phyloP scores from a whole-genome alignment of 2,888 invertebrate genomes.

The Orgyia antiqua region DNA sequence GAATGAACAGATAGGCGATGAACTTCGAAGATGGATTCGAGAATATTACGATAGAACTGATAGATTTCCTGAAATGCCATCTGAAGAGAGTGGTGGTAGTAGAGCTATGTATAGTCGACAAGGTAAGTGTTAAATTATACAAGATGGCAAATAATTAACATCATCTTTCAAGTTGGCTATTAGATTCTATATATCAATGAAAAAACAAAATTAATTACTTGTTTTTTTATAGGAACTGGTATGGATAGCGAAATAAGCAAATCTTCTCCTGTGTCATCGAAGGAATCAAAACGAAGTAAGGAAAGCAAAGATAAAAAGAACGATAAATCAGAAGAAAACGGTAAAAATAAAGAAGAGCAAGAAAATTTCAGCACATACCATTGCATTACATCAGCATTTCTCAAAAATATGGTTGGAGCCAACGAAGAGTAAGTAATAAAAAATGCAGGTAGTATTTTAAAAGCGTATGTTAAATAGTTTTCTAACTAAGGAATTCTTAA shows the following conservation, averaged over 20 bases:
- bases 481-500: too few relatives aligned
- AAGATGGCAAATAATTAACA: too few relatives aligned
- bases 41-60: conserved; percentile 89
- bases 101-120: conserved; percentile 89
- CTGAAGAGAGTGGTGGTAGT: conserved; percentile 94
- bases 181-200: not conserved
- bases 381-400: conserved; percentile 83
- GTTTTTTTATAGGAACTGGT: conserved; percentile 55
- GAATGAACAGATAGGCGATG: conserved; percentile 91
- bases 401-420: conserved; percentile 83
- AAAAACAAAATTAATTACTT: not conserved
- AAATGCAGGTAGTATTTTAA: too few relatives aligned
- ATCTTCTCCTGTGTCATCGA: conserved; percentile 85
- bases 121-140: too few relatives aligned
- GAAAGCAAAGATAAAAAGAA: conserved; percentile 82
- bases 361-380: conserved; percentile 81
- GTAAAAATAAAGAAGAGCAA: conserved; percentile 79
- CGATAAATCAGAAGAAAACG: conserved; percentile 63
- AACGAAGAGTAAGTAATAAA: conserved; percentile 81
- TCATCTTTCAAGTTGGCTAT: not conserved
- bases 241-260: conserved; percentile 89
- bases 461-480: too few relatives aligned
- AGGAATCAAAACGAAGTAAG: conserved; percentile 88
- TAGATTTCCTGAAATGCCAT: conserved; percentile 94
- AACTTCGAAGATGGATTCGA: conserved; percentile 91